Evolutionary conservation across 2,888 invertebrate genomes (phyloP), one percentile per base, ranked within the genome.

Genomic region (Leucania comma): DNA sequence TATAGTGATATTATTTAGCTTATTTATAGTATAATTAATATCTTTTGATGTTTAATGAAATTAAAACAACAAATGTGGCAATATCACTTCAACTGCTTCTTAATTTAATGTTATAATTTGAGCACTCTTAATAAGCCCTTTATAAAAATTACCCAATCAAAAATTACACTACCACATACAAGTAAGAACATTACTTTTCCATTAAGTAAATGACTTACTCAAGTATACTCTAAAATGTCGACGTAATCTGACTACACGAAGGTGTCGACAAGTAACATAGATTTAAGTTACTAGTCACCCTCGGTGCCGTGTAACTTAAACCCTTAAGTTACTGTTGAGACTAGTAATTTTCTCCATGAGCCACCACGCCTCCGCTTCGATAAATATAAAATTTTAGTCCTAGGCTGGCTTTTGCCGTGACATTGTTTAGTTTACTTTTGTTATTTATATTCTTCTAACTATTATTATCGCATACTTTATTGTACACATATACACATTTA

Each of bases 321-420:
- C 84, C 83, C 73, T 54, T 72, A 75, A 68, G 61, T 83, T 78
- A 78, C 69, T 72, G 77, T 74, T 75, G 81, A 82, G 75, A 72
- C 82, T 74, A 75, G 82, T 83, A 83, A 86, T 86, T 86, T 86
- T 83, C 73, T 72, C 75, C 85, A 75, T 83, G 83, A 83, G 79
- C 48, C 57, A 58, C 57, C 72, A 77, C 84, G 84, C 82, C 77
- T 72, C 48, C 71, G 62, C 17, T 22, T 67, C 69, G 68, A 84
- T 81, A 83, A 81, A 79, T 76, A 81, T 73, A 65, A 29, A 58
- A 57, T 69, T 81, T 73, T 76, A 61, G 63, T 69, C 17, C 14
- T 14, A 68, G 48, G 38, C 32, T 51, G 1, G 51, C 26, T 70
- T 67, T 48, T 35, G 12, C 10, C 12, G 12, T 2, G n/a, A 46